A percentile compares a stretch with the other conserved stretches of the same genome.
Conservation (phyloP, 2,797 vertebrate species). For the Pangasius macronema region DNA sequence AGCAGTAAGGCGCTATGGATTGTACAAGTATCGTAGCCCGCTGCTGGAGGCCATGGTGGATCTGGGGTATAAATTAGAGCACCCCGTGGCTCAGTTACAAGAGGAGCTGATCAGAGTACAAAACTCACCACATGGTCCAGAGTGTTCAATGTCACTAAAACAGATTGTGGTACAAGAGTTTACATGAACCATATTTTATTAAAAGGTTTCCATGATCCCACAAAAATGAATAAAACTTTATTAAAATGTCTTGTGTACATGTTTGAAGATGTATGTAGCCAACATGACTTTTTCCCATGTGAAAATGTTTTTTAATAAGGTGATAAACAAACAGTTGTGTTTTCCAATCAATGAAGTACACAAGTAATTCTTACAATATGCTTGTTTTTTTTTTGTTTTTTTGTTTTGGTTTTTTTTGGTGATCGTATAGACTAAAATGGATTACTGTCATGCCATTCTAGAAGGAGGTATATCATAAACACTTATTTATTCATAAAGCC, state of each 20-base stretch:
- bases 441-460: not conserved
- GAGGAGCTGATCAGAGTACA: conserved; percentile 77
- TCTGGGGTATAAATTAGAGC: conserved; percentile 82
- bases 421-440: not conserved
- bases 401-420: not conserved
- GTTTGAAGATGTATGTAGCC: not conserved
- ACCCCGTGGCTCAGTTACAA: conserved; percentile 83
- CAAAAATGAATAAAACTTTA: not conserved
- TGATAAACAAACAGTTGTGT: not conserved
- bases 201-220: not conserved
- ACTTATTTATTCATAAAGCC: not conserved
- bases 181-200: conserved; percentile 53
- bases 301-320: not conserved
- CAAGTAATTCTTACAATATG: not conserved
- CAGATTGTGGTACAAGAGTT: conserved; percentile 87
- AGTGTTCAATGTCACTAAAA: conserved; percentile 78
- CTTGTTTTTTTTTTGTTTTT: not conserved
- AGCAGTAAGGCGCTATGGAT: conserved; percentile 66
- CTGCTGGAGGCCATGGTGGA: conserved; percentile 83
- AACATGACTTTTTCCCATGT: not conserved
- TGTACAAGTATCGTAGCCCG: conserved; percentile 74
- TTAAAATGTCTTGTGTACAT: not conserved
- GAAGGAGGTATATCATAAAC: not conserved
- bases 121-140: conserved; percentile 66
- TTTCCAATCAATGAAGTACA: not conserved